Evolutionary conservation across 23 tunicate species (phyloP).

Genomic region (Styela clava): DNA sequence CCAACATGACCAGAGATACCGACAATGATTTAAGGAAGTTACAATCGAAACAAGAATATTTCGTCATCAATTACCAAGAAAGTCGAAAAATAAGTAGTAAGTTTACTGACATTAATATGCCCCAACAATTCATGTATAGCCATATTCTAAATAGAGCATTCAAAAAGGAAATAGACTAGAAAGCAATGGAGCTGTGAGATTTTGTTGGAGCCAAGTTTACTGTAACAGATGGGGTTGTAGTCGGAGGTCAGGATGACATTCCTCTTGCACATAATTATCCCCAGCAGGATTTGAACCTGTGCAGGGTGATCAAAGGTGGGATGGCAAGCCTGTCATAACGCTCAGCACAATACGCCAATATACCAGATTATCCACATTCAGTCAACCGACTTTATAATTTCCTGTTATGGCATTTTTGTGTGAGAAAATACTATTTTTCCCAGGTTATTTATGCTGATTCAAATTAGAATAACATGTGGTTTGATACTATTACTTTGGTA

Average conservation of each 20-base stretch:
- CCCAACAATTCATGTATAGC: no score
- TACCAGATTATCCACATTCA: no score
- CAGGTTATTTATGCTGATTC: not conserved
- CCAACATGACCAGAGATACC: conserved; percentile 62
- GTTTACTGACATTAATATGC: conserved; percentile 8
- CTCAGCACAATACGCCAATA: no score
- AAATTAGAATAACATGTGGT: not conserved
- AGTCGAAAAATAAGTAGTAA: conserved; percentile 61
- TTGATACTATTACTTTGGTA: not conserved
- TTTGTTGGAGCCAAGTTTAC: not conserved
- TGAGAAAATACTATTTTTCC: not conserved
- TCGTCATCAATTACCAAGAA: conserved; percentile 93
- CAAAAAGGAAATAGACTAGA: not conserved
- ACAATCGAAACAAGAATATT: conserved; percentile 93
- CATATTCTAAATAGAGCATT: no score
- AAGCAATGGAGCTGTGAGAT: not conserved
- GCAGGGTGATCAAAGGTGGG: no score
- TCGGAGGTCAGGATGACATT: no score
- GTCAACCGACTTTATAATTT: no score
- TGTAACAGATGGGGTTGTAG: no score
- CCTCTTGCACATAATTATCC: no score
- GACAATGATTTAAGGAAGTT: conserved; percentile 85
- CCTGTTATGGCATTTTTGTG: no score
- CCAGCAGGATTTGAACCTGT: no score
- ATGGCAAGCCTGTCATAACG: no score